Percentiles rank a stretch among this genome's conserved stretches.
phyloP scores from a whole-genome alignment of 2,113 vertebrate genomes.

The Pollimyrus isidori region DNA sequence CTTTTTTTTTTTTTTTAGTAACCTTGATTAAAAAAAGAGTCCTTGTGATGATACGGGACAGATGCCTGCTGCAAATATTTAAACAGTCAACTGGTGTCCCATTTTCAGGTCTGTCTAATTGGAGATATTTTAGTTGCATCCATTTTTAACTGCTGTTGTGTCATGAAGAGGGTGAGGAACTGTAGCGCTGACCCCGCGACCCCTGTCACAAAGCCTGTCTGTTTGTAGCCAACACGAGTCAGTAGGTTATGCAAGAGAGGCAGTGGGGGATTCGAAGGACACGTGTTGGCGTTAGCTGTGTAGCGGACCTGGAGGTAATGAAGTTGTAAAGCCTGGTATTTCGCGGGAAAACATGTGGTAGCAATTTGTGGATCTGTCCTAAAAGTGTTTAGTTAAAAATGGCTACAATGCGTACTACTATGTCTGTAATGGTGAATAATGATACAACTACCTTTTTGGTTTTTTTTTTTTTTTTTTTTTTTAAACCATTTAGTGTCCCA shows the following conservation, averaged over 20 bases:
- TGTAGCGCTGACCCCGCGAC: background rate
- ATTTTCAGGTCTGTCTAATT: conserved; percentile 11
- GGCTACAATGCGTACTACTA: background rate
- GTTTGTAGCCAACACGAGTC: background rate
- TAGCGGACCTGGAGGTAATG: background rate
- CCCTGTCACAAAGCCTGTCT: background rate
- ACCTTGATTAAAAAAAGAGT: background rate
- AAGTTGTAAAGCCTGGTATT: background rate
- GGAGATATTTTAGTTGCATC: conserved; percentile 11
- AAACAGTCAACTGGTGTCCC: conserved; percentile 15
- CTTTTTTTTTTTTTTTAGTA: background rate
- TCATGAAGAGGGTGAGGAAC: background rate
- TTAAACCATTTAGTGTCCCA: background rate
- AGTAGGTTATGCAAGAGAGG: background rate
- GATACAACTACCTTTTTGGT: background rate
- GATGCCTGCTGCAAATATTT: background rate
- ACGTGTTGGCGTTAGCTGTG: background rate
- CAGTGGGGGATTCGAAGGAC: background rate
- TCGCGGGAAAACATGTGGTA: background rate
- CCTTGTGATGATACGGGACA: background rate
- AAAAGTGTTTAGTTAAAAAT: background rate
- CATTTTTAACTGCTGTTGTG: conserved; percentile 9
- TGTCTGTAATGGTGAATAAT: background rate
- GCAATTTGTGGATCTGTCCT: background rate
- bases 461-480: background rate